Evolutionary conservation across 2,113 vertebrate species (phyloP).

Genomic region (Diadophis punctatus): DNA sequence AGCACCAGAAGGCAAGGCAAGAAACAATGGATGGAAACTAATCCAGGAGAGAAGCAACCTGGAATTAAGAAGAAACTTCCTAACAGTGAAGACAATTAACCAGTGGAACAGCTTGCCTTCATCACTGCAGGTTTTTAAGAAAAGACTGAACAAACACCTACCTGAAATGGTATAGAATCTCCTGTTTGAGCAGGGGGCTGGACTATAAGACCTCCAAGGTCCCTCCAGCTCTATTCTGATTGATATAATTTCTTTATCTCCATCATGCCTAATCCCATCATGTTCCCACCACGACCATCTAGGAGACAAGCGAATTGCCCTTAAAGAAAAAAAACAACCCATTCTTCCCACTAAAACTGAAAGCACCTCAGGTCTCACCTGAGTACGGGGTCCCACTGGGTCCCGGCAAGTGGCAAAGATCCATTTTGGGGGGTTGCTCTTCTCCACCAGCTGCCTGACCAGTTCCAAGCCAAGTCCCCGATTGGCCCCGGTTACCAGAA

Average conservation of each 20-base stretch:
- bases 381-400: slow-evolving; percentile 36
- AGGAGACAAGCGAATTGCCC: neutral
- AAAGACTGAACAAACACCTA: no score
- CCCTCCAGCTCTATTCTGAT: no score
- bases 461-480: slow-evolving; percentile 63
- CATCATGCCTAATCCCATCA: neutral
- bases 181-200: no score
- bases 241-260: neutral
- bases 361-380: neutral
- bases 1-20: no score
- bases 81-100: no score
- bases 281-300: neutral
- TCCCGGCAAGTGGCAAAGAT: slow-evolving; percentile 65
- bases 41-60: no score
- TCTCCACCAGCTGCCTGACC: slow-evolving; percentile 53
- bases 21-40: no score
- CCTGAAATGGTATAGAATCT: no score
- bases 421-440: slow-evolving; percentile 8
- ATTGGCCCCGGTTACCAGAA: slow-evolving; percentile 63
- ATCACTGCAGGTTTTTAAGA: no score
- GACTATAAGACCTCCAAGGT: no score
- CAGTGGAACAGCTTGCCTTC: no score
- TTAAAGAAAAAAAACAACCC: neutral
- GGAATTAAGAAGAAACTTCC: no score
- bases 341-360: neutral